These are phyloP conservation scores for Daktulosphaira vitifoliae DNA, from an alignment of 1,140 invertebrate genomes.

Conservation along the genomic window DNA sequence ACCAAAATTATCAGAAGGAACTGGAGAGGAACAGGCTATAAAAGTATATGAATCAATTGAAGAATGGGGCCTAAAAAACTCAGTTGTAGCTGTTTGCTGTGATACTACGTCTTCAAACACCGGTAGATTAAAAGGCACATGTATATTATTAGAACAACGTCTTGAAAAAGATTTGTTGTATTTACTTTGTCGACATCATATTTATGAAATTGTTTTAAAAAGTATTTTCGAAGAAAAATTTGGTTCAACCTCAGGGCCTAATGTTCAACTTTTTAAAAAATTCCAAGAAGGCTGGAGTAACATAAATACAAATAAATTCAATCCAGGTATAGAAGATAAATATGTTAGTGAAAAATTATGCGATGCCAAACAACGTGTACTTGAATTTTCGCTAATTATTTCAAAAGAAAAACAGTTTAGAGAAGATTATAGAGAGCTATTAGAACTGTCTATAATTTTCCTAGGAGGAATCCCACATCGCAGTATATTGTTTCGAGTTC, in stretches of 20 bases:
- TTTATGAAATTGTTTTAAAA: slow-evolving; percentile 32
- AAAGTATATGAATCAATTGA: slow-evolving; percentile 13
- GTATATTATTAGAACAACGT: slow-evolving; percentile 32
- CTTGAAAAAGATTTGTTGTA: slow-evolving; percentile 32
- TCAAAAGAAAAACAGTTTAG: background rate
- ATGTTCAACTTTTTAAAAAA: slow-evolving; percentile 33
- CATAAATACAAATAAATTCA: slow-evolving; percentile 13
- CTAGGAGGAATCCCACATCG: slow-evolving; percentile 1
- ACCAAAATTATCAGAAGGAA: background rate
- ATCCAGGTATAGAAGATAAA: slow-evolving; percentile 15
- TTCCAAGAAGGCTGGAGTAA: slow-evolving; percentile 35
- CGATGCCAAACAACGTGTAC: background rate
- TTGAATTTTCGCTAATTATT: background rate
- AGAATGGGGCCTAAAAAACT: slow-evolving; percentile 15
- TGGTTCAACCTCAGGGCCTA: slow-evolving; percentile 22
- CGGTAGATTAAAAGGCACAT: slow-evolving; percentile 37
- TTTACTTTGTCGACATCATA: slow-evolving; percentile 34
- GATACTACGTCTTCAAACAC: slow-evolving; percentile 42
- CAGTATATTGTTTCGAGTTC: slow-evolving; percentile 9
- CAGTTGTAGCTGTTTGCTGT: slow-evolving; percentile 38
- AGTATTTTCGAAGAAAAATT: slow-evolving; percentile 34
- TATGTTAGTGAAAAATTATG: background rate
- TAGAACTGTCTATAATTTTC: slow-evolving; percentile 20
- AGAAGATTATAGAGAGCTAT: slow-evolving; percentile 32
- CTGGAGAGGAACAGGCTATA: slow-evolving; percentile 9